phyloP scores from a whole-genome alignment of 2,797 vertebrate genomes.

The Phalloptychus januarius region DNA sequence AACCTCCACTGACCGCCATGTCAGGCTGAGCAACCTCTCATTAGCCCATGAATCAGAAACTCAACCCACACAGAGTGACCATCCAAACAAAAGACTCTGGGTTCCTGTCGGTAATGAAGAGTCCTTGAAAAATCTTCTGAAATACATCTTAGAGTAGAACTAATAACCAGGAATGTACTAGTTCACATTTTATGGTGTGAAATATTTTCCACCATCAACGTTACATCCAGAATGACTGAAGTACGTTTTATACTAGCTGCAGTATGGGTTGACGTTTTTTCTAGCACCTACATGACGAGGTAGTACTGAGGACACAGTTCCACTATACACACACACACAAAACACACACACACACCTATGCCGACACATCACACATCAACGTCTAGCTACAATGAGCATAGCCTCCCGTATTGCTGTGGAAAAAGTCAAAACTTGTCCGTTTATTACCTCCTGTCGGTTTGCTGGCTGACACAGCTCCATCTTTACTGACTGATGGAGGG shows the following conservation, averaged over 20 bases:
- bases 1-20: neutral
- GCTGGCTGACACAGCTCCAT: neutral
- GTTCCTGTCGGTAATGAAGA: neutral
- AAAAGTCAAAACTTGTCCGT: slow-evolving; percentile 1
- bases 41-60: slow-evolving; percentile 6
- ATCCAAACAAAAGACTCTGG: neutral
- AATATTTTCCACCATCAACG: neutral
- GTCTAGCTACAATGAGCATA: neutral
- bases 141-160: neutral
- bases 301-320: neutral
- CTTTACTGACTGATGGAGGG: neutral
- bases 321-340: neutral
- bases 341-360: neutral
- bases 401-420: too few species aligned
- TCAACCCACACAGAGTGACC: neutral
- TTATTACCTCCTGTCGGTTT: neutral
- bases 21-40: neutral
- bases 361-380: neutral
- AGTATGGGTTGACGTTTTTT: neutral
- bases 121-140: neutral
- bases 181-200: neutral
- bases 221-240: neutral
- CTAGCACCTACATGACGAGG: neutral
- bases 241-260: neutral
- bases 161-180: neutral